These are phyloP conservation scores for Xestia ashworthii DNA, from an alignment of 2,888 invertebrate genomes.

Conservation along the genomic window DNA sequence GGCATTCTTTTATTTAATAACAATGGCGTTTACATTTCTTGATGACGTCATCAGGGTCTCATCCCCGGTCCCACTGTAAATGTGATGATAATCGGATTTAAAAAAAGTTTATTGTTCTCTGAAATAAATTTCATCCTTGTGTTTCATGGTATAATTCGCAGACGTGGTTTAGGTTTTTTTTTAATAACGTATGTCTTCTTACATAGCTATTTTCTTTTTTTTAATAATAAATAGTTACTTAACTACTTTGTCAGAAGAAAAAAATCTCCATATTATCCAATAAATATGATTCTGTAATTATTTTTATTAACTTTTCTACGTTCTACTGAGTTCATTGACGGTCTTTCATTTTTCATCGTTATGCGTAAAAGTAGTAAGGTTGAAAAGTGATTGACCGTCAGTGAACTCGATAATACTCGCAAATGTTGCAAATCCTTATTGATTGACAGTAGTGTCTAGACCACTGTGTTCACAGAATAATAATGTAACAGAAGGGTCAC, in stretches of 20 bases:
- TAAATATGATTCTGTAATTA: neutral
- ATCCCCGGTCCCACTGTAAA: neutral
- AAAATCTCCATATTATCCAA: neutral
- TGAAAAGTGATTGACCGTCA: too few species aligned
- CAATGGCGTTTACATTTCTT: neutral
- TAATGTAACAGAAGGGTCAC: constrained; percentile 10
- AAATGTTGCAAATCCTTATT: constrained; percentile 21
- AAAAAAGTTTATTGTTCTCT: neutral
- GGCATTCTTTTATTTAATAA: neutral
- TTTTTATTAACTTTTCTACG: neutral
- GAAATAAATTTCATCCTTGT: neutral
- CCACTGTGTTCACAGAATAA: neutral
- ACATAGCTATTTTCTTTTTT: neutral
- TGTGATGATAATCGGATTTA: neutral
- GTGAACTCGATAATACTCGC: neutral
- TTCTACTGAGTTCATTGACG: too few species aligned
- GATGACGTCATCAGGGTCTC: neutral
- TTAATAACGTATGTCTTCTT: neutral
- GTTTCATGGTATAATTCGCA: neutral
- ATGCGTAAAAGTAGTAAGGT: too few species aligned
- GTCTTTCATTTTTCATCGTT: too few species aligned
- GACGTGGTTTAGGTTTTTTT: neutral
- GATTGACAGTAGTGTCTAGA: constrained; percentile 21
- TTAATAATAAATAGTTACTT: neutral
- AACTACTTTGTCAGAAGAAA: neutral